A percentile compares a stretch with the other conserved stretches of the same genome.
These are phyloP conservation scores for Heteromyza rotundicornis DNA, from an alignment of 2,888 invertebrate species.

Conservation along the genomic window DNA sequence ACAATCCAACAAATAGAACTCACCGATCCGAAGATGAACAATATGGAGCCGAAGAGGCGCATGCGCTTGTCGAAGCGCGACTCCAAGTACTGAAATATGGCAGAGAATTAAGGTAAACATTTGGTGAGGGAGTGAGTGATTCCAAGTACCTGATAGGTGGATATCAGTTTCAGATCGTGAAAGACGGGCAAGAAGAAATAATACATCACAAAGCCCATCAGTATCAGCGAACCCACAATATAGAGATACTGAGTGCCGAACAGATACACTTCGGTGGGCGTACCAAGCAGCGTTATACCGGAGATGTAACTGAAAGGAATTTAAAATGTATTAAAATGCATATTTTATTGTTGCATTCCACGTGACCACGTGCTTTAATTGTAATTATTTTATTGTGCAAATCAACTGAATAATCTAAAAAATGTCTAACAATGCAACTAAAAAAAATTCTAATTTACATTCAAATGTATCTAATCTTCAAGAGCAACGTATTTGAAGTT, in stretches of 20 bases:
- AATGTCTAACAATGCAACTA: too few species aligned
- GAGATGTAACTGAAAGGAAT: constrained; percentile 70
- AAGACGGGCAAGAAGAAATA: constrained; percentile 74
- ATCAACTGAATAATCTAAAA: too few species aligned
- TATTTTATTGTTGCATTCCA: too few species aligned
- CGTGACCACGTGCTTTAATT: too few species aligned
- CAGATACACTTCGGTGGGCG: constrained; percentile 79
- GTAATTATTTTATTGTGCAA: too few species aligned
- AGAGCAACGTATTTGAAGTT: too few species aligned
- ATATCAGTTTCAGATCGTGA: constrained; percentile 73
- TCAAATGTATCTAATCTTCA: too few species aligned
- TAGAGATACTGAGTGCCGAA: constrained; percentile 78
- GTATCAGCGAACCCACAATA: constrained; percentile 65
- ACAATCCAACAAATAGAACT: constrained; percentile 47
- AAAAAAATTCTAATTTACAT: too few species aligned
- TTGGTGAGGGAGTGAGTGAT: not conserved
- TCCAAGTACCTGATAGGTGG: constrained; percentile 73
- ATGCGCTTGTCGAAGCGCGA: constrained; percentile 71
- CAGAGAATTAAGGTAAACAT: not conserved
- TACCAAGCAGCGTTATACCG: constrained; percentile 78
- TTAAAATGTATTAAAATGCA: too few species aligned
- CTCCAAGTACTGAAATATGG: constrained; percentile 67
- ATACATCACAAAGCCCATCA: constrained; percentile 69
- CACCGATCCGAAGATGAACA: constrained; percentile 72
- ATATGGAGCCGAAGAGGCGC: constrained; percentile 70